Base-by-base conservation (phyloP, 2,797 vertebrate genomes). In the Catostomus latipinnis region DNA sequence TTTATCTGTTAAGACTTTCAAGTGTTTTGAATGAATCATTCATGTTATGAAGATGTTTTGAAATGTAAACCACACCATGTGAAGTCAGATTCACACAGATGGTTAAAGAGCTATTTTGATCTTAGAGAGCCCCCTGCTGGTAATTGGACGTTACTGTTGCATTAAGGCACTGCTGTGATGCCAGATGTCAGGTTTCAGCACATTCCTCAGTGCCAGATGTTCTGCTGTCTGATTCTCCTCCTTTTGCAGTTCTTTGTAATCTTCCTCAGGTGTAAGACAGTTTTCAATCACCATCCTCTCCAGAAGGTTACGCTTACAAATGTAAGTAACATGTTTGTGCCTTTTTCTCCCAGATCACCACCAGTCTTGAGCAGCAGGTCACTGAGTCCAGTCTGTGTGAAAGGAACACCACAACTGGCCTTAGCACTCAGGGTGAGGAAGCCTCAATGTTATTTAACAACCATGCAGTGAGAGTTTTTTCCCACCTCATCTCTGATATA, bases 361-460 rank as follows among this genome's bases (percentile, higher is more conserved):
- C 87, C 43, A 91, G 90, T 83, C 78, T 91, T 0, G 93, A 95
- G 80, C 96, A 94, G 67, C 96, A 93, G 81, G 92, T 88, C 50
- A 93, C 94, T 0, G 96, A 92, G 79, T 93, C 95, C 50, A 95
- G 94, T 81, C 79, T 94, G 6, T 92, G 92, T 82, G 96, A 96
- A 78, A 94, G 95, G 80, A 95, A 95, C 81, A 80, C 85, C 0
- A 89, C 93, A 1, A 91, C 90, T 5, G 94, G 93, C 84, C 93
- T 96, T 84, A 96, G 95, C 88, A 93, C 94, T 10, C 96, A 96
- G 94, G 98, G 98, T 99, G 92, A 91, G 67, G 4, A 65, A 13
- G 22, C 22, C 46, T 5, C n/a, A 65, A 0, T 12, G 10, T 50
- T 52, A 12, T 34, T 34, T 34, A 34, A 34, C 34, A 34, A 34